Percentiles rank a stretch among this genome's conserved stretches.
Evolutionary conservation across 2,797 vertebrate genomes (phyloP).

Genomic region (Botia almorhae): DNA sequence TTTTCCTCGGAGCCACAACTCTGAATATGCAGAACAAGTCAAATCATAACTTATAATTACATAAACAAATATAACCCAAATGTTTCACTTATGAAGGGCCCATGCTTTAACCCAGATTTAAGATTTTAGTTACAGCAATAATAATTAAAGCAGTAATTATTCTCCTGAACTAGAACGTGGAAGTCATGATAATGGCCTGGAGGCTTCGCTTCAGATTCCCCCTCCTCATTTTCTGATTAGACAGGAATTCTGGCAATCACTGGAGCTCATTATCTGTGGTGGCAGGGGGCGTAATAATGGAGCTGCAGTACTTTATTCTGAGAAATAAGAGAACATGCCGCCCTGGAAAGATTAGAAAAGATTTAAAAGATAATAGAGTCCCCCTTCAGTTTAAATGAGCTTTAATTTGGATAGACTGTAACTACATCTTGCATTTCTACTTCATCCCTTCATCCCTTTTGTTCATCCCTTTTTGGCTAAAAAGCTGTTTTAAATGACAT

Average conservation of each 20-base stretch:
- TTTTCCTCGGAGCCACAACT: background rate
- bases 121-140: conserved; percentile 11
- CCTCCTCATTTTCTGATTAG: conserved; percentile 7
- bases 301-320: conserved; percentile 25
- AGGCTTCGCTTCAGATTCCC: background rate
- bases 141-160: conserved; percentile 23
- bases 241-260: conserved; percentile 23
- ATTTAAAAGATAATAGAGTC: conserved; percentile 35
- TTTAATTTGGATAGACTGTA: conserved; percentile 26
- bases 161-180: background rate
- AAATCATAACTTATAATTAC: background rate
- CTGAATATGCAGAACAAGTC: background rate
- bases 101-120: background rate
- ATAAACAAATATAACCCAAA: background rate
- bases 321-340: conserved; percentile 19
- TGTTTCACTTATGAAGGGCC: background rate
- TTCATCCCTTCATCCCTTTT: no score
- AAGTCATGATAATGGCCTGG: conserved; percentile 9
- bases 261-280: conserved; percentile 43
- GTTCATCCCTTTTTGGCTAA: background rate
- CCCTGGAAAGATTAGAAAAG: conserved; percentile 8
- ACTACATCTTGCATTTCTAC: conserved; percentile 13
- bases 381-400: conserved; percentile 18
- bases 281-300: conserved; percentile 26
- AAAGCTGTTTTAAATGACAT: conserved; percentile 7